Evolutionary conservation across 2,797 vertebrate species (phyloP).

Genomic region (Perodicticus potto): DNA sequence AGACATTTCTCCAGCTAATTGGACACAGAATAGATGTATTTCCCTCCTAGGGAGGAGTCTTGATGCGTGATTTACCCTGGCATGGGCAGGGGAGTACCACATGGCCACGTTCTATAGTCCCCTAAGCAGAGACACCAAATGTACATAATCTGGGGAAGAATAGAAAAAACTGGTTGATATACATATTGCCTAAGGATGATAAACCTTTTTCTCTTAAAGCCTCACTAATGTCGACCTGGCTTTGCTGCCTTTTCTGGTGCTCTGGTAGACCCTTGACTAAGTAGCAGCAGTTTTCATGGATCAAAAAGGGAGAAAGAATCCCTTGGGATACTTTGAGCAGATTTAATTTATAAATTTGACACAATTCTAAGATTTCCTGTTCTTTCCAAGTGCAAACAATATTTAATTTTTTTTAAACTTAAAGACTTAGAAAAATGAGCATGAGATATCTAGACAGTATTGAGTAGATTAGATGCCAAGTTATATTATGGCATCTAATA

Average conservation of each 20-base stretch:
- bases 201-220: background rate
- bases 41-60: background rate
- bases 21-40: background rate
- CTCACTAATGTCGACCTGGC: background rate
- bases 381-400: background rate
- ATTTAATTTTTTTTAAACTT: background rate
- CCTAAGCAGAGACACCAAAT: background rate
- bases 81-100: background rate
- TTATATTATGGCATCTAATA: background rate
- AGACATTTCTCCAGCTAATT: conserved; percentile 41
- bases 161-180: background rate
- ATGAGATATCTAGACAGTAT: background rate
- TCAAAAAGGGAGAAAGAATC: background rate
- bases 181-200: background rate
- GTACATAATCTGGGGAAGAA: background rate
- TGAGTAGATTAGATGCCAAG: background rate
- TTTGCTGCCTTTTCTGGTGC: background rate
- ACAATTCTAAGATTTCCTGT: background rate
- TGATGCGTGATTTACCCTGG: background rate
- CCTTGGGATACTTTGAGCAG: background rate
- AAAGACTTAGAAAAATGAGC: background rate
- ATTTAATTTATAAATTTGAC: conserved; percentile 34
- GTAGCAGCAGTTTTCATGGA: background rate
- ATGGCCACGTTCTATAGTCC: background rate
- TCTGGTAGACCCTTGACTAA: background rate